Evolutionary conservation across 2,888 invertebrate species (phyloP), one percentile per base, ranked within the genome.

Genomic region (Choreutis nemorana): DNA sequence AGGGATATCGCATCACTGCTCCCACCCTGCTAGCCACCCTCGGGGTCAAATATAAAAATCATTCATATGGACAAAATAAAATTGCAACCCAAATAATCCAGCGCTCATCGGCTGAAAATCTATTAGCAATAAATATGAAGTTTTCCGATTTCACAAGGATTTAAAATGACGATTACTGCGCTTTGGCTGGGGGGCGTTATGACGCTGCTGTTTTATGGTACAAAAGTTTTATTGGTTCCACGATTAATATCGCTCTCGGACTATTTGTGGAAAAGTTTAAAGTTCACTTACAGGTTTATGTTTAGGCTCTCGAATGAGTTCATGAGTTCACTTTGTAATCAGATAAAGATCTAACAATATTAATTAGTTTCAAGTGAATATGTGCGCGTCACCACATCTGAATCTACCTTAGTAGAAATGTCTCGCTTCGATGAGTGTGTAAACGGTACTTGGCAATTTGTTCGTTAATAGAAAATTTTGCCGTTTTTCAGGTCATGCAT

Each of bases 71-170:
- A 77, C 72, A 62, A 72, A 75, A 77, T 75, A 77, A 73, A 75
- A 78, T 78, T 75, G 75, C 75, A 75, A 70, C 70, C 67, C 71
- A 67, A 68, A 75, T 75, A 75, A 71, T 71, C 68, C 66, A 51
- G 59, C 66, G 72, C 58, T 72, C 72, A 68, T 67, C 72, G 63
- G 60, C 57, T 67, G 61, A 71, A 67, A 78, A 78, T 75, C 78
- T 77, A 78, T 78, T 77, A 73, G 77, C 75, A 78, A 75, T 78
- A 78, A 78, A 78, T 77, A 77, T 75, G 66, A 77, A 78, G 65
- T 78, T 78, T 78, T 75, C 68, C 73, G 70, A 77, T 78, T 77
- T 67, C 71, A 65, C 62, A 61, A n/a, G 67, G 73, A 72, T 70
- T 75, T 72, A 67, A 75, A 72, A 67, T 49, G 54, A 59, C 49